Evolutionary conservation across 2,797 vertebrate species (phyloP), one percentile per base, ranked within the genome.

Genomic region (Parotocinclus haroldoi): DNA sequence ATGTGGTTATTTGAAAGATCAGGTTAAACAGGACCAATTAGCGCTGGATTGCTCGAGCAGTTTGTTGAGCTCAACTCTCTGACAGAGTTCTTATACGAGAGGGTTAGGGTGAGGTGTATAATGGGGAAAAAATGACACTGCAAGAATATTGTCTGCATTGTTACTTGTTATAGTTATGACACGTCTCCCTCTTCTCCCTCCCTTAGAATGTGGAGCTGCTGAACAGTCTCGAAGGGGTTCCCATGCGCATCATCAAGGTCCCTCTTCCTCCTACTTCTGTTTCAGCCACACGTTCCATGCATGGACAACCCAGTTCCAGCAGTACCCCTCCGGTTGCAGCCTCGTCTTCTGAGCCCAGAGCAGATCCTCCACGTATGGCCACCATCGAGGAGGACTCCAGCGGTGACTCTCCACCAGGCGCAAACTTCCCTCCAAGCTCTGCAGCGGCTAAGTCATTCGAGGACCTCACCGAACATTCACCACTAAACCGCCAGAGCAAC

Each of bases 361-460:
- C 73, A 64, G 91, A 93, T 67, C 93, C 88, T 67, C 72, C 39
- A 39, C 84, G 86, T 81, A 97, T 99, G 96, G 94, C 91, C 86
- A 99, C 96, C 1, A 99, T 99, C 83, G 93, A 94, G 89, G 97
- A 99, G 85, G 96, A 99, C 86, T 91, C 90, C 17, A 97, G 92
- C 90, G 93, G 81, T 0, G 96, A 92, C 91, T 96, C 92, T 12
- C 93, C 63, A 57, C 93, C 73, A 82, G 76, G 0, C 95, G 95
- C 78, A 71, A 92, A 91, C 79, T 95, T 93, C 87, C 93, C 91
- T 45, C 94, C 85, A 61, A 94, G 87, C 83, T 89, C 86, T 83
- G 94, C 91, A 85, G 84, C 87, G 1, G 92, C 88, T 0, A 94
- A 91, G 80, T 96, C 95, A 85, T 99, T 93, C 19, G 96, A 96